Percentiles rank a stretch among this genome's conserved stretches.
phyloP scores from a whole-genome alignment of 2,113 vertebrate genomes.

The Jacana jacana region DNA sequence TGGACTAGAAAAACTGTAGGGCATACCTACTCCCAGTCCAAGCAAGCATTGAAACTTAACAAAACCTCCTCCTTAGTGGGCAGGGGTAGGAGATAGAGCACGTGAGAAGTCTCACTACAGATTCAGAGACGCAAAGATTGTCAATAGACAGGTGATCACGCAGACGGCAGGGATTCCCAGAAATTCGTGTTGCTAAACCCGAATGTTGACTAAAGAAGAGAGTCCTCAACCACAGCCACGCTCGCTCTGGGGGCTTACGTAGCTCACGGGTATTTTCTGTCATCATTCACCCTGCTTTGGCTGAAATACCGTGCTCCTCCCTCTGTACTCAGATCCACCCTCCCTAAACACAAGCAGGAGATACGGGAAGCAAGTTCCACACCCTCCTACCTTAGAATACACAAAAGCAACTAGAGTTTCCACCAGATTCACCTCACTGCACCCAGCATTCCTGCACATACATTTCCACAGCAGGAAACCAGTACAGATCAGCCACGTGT shows the following conservation, averaged over 20 bases:
- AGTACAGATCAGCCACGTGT: not conserved
- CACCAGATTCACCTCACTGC: not conserved
- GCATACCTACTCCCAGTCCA: not conserved
- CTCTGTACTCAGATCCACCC: not conserved
- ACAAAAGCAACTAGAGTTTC: not conserved
- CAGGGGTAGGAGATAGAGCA: not conserved
- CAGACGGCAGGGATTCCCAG: rapidly evolving
- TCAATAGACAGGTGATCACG: not conserved
- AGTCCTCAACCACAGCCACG: not conserved
- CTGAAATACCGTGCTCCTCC: not conserved
- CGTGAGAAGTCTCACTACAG: not conserved
- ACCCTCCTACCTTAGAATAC: not conserved
- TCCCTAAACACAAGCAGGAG: not conserved
- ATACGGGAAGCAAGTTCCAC: not conserved
- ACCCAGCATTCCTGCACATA: rapidly evolving
- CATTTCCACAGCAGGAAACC: not conserved
- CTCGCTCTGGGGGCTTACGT: not conserved
- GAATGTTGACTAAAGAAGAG: not conserved
- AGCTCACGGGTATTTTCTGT: not conserved
- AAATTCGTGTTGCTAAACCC: not conserved
- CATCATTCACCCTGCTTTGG: not conserved
- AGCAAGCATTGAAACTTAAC: not conserved
- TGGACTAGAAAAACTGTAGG: not conserved
- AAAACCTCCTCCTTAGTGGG: not conserved
- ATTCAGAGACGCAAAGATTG: not conserved